A percentile compares a stretch with the other conserved stretches of the same genome.
phyloP scores from a whole-genome alignment of 2,113 vertebrate species.

The Petrocephalus microphthalmus region DNA sequence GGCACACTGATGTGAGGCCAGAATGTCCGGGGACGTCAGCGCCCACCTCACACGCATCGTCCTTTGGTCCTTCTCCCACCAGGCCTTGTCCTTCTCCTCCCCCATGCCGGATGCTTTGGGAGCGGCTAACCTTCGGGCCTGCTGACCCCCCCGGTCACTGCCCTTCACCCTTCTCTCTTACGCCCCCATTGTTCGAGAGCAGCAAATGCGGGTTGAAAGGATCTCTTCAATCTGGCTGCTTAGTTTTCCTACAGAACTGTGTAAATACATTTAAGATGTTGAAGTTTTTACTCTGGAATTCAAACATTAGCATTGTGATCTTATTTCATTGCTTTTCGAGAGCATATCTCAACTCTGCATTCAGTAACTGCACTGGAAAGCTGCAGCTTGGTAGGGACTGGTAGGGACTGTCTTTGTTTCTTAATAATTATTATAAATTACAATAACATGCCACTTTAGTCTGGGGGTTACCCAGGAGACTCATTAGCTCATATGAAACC shows the following conservation, averaged over 20 bases:
- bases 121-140: not conserved
- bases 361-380: constrained; percentile 5
- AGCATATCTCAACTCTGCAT: not conserved
- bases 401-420: not conserved
- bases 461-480: not conserved
- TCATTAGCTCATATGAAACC: not conserved
- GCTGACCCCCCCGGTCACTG: not conserved
- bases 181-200: not conserved
- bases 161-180: not conserved
- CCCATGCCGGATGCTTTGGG: not conserved
- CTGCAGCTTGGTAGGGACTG: not conserved
- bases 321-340: not conserved
- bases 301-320: not conserved
- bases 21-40: not conserved
- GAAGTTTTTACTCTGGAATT: not conserved
- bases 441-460: not conserved
- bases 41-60: not conserved
- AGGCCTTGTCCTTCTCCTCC: not conserved
- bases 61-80: constrained; percentile 6
- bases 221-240: not conserved
- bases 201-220: not conserved
- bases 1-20: not conserved
- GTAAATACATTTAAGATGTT: constrained; percentile 11
- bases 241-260: not conserved
- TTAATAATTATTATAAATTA: not conserved